Conservation (phyloP, 2,888 invertebrate species). For the Sepioteuthis lessoniana region DNA sequence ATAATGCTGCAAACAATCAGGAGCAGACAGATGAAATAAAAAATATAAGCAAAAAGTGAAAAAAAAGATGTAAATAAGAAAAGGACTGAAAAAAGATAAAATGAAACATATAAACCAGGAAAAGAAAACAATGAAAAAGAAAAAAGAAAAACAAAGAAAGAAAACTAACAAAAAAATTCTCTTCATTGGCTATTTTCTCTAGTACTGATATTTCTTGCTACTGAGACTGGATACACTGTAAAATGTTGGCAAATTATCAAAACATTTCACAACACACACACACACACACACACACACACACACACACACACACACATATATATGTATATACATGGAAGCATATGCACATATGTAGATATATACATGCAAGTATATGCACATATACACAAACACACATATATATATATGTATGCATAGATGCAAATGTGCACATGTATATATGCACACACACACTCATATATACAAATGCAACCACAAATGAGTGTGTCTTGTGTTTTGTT, state of each 20-base stretch:
- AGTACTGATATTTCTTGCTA: not conserved
- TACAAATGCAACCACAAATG: too few species aligned
- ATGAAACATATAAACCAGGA: too few species aligned
- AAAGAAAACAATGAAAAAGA: not conserved
- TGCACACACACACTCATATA: not conserved
- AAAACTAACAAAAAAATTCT: not conserved
- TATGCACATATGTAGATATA: not conserved
- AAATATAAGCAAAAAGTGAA: not conserved
- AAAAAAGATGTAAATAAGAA: not conserved
- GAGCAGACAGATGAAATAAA: not conserved
- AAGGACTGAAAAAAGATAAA: too few species aligned
- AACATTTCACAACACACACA: not conserved
- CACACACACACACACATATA: not conserved
- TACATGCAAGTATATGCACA: not conserved
- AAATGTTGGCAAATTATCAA: conserved; percentile 4
- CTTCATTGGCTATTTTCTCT: not conserved
- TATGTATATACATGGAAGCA: not conserved
- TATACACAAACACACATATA: not conserved
- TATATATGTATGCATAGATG: not conserved
- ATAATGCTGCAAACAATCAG: not conserved
- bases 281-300: not conserved
- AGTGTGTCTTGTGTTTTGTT: too few species aligned
- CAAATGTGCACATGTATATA: not conserved
- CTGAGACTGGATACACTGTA: not conserved
- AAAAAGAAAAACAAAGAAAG: not conserved